phyloP scores from a whole-genome alignment of 2,888 invertebrate genomes.

The Resseliella maxima region DNA sequence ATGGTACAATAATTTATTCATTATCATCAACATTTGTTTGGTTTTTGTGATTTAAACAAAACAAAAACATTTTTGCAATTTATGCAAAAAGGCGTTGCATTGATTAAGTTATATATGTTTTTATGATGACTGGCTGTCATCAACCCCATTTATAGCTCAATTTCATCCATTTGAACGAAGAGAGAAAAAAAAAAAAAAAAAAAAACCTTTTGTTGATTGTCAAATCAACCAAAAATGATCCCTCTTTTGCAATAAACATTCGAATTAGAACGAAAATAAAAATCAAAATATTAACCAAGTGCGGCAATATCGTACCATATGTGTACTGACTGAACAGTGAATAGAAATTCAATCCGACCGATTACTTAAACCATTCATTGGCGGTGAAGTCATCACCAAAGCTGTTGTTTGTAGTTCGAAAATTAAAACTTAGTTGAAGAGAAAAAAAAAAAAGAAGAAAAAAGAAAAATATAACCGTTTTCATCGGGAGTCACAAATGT shows the following conservation, averaged over 20 bases:
- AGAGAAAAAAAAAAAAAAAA: too few relatives aligned
- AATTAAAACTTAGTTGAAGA: too few relatives aligned
- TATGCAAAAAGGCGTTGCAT: neutral
- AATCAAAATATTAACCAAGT: neutral
- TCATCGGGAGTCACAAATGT: slow-evolving; percentile 13
- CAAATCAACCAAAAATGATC: slow-evolving; percentile 18
- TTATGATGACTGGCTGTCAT: slow-evolving; percentile 44
- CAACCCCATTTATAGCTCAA: slow-evolving; percentile 41
- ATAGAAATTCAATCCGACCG: neutral
- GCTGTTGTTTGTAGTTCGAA: slow-evolving; percentile 30
- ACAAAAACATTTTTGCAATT: slow-evolving; percentile 2
- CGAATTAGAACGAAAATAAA: slow-evolving; percentile 2
- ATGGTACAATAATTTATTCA: slow-evolving; percentile 25
- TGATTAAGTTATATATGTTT: neutral
- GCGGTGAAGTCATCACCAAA: slow-evolving; percentile 3
- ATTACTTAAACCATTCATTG: slow-evolving; percentile 33
- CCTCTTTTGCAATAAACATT: slow-evolving; percentile 1
- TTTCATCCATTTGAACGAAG: slow-evolving; percentile 40
- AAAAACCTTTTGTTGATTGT: neutral
- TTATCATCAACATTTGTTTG: neutral
- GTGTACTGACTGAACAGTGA: neutral
- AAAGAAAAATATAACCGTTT: too few relatives aligned
- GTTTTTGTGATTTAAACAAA: neutral
- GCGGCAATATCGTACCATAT: neutral
- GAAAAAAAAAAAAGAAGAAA: neutral